Conservation (phyloP, 1,140 invertebrate species). For the Saccostrea cuccullata region DNA sequence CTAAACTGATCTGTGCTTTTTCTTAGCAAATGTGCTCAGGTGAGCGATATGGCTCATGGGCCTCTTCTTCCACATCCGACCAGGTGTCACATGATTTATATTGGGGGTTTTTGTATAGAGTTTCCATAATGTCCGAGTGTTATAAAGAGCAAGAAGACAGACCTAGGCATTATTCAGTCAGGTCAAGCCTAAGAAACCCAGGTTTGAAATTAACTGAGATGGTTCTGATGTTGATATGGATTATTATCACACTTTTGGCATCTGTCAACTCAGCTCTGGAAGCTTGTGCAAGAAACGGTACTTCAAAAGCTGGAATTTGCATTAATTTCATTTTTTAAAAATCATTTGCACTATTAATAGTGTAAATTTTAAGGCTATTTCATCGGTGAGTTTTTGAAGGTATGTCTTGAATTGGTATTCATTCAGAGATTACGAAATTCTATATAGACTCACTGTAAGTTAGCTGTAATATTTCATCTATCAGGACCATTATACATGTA, state of each 20-base stretch:
- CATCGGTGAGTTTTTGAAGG: no score
- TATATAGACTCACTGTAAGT: no score
- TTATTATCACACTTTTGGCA: neutral
- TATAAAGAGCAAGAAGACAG: neutral
- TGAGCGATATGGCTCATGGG: no score
- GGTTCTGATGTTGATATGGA: neutral
- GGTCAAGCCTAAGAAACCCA: neutral
- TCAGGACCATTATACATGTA: no score
- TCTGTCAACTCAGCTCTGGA: neutral
- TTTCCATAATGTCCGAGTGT: neutral
- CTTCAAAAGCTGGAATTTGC: neutral
- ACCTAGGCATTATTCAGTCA: neutral
- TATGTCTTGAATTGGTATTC: no score
- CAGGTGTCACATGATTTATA: slow-evolving; percentile 9
- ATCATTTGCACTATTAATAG: no score
- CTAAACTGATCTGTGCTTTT: no score
- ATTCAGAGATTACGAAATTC: no score
- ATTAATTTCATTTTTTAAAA: no score
- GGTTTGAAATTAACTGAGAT: neutral
- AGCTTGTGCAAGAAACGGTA: neutral
- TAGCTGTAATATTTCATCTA: no score
- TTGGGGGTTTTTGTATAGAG: neutral
- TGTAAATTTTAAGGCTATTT: no score
- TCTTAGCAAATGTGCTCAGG: no score
- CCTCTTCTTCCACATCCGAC: neutral